A percentile compares a stretch with the other conserved stretches of the same genome.
Evolutionary conservation across 2,113 vertebrate species (phyloP).

Genomic region (Seriola quinqueradiata): DNA sequence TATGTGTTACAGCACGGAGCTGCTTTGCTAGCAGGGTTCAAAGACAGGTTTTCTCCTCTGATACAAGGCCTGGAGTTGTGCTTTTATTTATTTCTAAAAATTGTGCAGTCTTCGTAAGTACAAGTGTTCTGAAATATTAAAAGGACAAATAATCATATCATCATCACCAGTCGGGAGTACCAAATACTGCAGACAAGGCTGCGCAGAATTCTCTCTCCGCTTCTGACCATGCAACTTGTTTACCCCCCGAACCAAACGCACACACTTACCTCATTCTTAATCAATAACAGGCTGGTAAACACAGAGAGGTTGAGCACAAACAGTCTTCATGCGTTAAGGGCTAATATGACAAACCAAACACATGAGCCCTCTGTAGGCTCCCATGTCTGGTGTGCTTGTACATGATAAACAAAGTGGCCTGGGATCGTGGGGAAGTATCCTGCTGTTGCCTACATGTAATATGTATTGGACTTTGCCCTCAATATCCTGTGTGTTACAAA

Average conservation of each 20-base stretch:
- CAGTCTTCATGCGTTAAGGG: background rate
- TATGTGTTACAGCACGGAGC: constrained; percentile 10
- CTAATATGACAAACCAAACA: constrained; percentile 34
- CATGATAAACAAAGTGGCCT: constrained; percentile 45
- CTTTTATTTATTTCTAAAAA: constrained; percentile 41
- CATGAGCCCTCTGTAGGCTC: background rate
- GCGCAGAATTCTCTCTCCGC: background rate
- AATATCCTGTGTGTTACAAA: constrained; percentile 60
- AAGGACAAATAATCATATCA: constrained; percentile 15
- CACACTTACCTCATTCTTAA: background rate
- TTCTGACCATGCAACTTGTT: background rate
- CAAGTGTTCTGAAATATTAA: constrained; percentile 19
- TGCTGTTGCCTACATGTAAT: constrained; percentile 56
- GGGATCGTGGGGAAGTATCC: constrained; percentile 28
- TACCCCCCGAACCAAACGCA: background rate
- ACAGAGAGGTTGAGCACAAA: background rate
- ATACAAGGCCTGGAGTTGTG: constrained; percentile 37
- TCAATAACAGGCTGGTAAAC: constrained; percentile 16
- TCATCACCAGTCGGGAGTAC: background rate
- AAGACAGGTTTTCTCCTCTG: constrained; percentile 48
- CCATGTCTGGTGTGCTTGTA: background rate
- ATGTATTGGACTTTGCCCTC: constrained; percentile 68
- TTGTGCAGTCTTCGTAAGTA: constrained; percentile 12
- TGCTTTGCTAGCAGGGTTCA: constrained; percentile 46
- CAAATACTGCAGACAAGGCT: background rate